A percentile compares a stretch with the other conserved stretches of the same genome.
These are phyloP conservation scores for Coenonympha arcania DNA, from an alignment of 2,888 invertebrate species.

Conservation along the genomic window DNA sequence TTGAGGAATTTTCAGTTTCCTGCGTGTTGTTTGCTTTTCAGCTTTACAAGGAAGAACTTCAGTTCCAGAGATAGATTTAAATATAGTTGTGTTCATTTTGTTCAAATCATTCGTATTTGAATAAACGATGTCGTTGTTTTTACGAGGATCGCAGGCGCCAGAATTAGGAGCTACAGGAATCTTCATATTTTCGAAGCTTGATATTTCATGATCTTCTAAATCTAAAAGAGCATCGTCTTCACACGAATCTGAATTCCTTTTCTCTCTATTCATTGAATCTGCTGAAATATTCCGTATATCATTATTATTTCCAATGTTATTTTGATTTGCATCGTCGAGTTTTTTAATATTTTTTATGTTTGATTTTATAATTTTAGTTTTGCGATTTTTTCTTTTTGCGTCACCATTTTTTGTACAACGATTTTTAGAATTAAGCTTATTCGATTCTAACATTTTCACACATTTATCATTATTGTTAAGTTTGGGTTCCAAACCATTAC, in stretches of 20 bases:
- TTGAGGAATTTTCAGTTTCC: too few relatives aligned
- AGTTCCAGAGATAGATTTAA: not conserved
- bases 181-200: constrained; percentile 27
- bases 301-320: not conserved
- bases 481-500: not conserved
- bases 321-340: too few relatives aligned
- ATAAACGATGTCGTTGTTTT: too few relatives aligned
- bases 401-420: too few relatives aligned
- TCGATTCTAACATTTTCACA: too few relatives aligned
- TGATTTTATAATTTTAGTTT: too few relatives aligned
- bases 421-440: too few relatives aligned
- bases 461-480: too few relatives aligned
- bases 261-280: not conserved
- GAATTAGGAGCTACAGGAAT: constrained; percentile 22
- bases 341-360: too few relatives aligned
- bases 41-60: not conserved
- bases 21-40: not conserved
- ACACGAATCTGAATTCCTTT: constrained; percentile 12
- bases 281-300: not conserved
- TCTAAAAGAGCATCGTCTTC: constrained; percentile 14
- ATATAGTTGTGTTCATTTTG: not conserved
- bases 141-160: too few relatives aligned
- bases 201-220: constrained; percentile 20
- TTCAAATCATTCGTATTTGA: too few relatives aligned
- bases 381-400: too few relatives aligned